These are phyloP conservation scores for Yponomeuta sedellus DNA, from an alignment of 2,888 invertebrate genomes.

Conservation along the genomic window DNA sequence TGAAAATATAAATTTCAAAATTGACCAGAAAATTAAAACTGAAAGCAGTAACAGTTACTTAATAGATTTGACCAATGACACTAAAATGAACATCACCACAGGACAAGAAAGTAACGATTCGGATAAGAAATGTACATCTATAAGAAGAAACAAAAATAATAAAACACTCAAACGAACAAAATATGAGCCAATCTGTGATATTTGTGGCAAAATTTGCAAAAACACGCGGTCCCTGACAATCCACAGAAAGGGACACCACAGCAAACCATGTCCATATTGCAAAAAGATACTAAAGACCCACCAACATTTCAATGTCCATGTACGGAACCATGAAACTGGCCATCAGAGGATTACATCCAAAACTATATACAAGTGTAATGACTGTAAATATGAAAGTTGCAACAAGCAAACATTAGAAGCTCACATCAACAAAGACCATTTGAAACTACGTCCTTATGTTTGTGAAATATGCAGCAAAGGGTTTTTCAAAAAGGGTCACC, in stretches of 20 bases:
- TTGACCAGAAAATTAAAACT: neutral
- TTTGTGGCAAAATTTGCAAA: constrained; percentile 35
- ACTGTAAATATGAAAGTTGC: constrained; percentile 38
- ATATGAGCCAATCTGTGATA: constrained; percentile 33
- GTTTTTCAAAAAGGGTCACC: constrained; percentile 47
- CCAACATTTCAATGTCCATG: constrained; percentile 35
- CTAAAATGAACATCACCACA: neutral
- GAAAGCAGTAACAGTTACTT: neutral
- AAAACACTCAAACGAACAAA: too few species aligned
- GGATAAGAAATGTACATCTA: neutral
- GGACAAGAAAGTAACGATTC: neutral
- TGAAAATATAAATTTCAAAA: neutral
- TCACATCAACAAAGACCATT: constrained; percentile 47
- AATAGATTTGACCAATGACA: neutral
- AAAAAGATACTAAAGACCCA: constrained; percentile 38
- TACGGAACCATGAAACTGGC: constrained; percentile 30
- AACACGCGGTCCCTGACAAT: constrained; percentile 29
- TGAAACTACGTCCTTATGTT: constrained; percentile 36
- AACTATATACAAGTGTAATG: constrained; percentile 32
- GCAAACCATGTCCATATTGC: constrained; percentile 40
- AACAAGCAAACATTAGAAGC: constrained; percentile 43
- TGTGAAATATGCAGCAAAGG: constrained; percentile 45
- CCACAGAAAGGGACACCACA: constrained; percentile 33
- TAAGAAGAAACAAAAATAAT: too few species aligned
- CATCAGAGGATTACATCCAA: constrained; percentile 26